Evolutionary conservation across 2,797 vertebrate species (phyloP).

Genomic region (Craterocephalus amniculus): DNA sequence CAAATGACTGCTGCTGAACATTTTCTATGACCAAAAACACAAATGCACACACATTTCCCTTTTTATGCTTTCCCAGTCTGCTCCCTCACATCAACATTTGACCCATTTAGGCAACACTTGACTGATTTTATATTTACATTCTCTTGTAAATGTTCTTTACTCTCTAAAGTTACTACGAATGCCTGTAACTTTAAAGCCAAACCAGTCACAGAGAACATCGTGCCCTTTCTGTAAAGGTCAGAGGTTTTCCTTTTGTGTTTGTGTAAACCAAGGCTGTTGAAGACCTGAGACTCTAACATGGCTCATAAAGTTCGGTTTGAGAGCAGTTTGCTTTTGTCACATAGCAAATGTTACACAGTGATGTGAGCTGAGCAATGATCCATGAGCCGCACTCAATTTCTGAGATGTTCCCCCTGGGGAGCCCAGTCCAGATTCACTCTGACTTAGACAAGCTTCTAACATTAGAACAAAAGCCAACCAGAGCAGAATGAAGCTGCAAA

Average conservation of each 20-base stretch:
- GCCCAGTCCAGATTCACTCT: conserved; percentile 11
- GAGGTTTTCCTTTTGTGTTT: background rate
- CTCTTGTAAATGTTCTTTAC: background rate
- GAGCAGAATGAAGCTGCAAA: conserved; percentile 14
- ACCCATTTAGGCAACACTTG: background rate
- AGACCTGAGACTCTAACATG: background rate
- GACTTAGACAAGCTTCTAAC: conserved; percentile 23
- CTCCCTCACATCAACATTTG: background rate
- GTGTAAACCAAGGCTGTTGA: background rate
- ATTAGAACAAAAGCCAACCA: conserved; percentile 12
- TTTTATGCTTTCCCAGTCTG: background rate
- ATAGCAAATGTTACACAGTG: background rate
- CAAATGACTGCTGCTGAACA: background rate
- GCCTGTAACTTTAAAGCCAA: background rate
- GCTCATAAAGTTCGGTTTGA: background rate
- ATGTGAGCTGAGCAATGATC: conserved; percentile 32
- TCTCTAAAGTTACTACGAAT: background rate
- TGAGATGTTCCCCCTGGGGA: conserved; percentile 24
- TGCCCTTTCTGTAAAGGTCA: conserved; percentile 3
- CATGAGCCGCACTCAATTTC: conserved; percentile 8
- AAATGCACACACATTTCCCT: conserved; percentile 6
- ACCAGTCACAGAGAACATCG: background rate
- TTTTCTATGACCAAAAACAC: background rate
- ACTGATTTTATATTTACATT: conserved; percentile 9
- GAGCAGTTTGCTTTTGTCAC: conserved; percentile 22